phyloP scores from a whole-genome alignment of 2,113 vertebrate species.

The Glareola pratincola region DNA sequence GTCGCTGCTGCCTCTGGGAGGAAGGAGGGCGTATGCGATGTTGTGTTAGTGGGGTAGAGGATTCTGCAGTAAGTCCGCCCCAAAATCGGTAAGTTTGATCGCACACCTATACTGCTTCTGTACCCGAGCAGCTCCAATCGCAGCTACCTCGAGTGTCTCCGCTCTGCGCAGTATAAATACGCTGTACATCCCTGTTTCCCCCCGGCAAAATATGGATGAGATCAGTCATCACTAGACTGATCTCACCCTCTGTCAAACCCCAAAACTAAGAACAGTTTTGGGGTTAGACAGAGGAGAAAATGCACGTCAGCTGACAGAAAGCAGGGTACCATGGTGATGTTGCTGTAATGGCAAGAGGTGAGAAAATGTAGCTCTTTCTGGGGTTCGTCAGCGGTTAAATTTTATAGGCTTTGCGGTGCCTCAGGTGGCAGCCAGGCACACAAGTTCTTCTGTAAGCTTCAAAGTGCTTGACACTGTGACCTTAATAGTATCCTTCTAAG shows the following conservation, averaged over 20 bases:
- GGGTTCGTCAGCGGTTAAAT: not conserved
- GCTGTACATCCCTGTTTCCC: not conserved
- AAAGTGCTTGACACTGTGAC: not conserved
- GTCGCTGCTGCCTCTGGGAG: not conserved
- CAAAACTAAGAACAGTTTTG: not conserved
- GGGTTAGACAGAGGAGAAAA: not conserved
- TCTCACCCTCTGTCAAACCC: no score
- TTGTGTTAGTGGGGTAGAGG: not conserved
- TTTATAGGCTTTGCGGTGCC: not conserved
- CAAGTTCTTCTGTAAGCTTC: not conserved
- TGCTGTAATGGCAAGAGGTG: not conserved
- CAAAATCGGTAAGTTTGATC: not conserved
- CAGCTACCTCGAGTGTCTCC: not conserved
- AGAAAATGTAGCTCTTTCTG: not conserved
- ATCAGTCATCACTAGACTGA: not conserved
- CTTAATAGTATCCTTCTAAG: not conserved
- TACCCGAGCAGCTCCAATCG: not conserved
- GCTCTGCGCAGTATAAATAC: not conserved
- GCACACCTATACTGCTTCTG: not conserved
- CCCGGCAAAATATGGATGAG: not conserved
- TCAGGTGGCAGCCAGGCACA: not conserved
- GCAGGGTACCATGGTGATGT: not conserved
- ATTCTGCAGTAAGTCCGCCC: not conserved
- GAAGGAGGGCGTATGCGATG: not conserved
- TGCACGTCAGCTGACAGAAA: rapidly evolving